Evolutionary conservation across 2,888 invertebrate genomes (phyloP).

Genomic region (Adela reaumurella): DNA sequence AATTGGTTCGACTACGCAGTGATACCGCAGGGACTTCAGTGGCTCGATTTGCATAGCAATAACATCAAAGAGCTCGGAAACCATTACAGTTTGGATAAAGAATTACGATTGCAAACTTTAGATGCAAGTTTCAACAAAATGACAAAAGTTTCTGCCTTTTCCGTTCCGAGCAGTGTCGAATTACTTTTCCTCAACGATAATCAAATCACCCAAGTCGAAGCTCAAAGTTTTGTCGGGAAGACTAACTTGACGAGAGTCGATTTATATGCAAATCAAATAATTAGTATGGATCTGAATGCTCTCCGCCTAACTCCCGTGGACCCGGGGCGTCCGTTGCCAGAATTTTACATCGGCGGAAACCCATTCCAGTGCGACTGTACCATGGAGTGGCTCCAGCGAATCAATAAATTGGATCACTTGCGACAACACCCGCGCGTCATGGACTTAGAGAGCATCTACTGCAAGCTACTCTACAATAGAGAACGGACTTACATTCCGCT

Average conservation of each 20-base stretch:
- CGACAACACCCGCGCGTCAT: conserved; percentile 87
- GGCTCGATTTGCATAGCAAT: conserved; percentile 89
- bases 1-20: conserved; percentile 86
- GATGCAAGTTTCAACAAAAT: conserved; percentile 91
- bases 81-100: conserved; percentile 65
- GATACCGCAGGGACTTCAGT: conserved; percentile 77
- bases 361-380: conserved; percentile 94
- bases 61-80: conserved; percentile 75
- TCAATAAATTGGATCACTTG: conserved; percentile 78
- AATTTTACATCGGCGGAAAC: conserved; percentile 92
- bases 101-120: conserved; percentile 74
- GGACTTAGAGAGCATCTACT: conserved; percentile 87
- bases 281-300: conserved; percentile 86
- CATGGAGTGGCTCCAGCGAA: conserved; percentile 92
- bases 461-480: conserved; percentile 80
- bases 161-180: conserved; percentile 82
- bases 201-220: conserved; percentile 78
- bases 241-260: conserved; percentile 86
- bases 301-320: conserved; percentile 78
- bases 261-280: conserved; percentile 88
- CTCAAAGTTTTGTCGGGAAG: conserved; percentile 87
- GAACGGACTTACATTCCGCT: conserved; percentile 82
- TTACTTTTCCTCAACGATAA: conserved; percentile 87
- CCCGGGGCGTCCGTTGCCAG: conserved; percentile 71
- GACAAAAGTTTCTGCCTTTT: conserved; percentile 68